A percentile compares a stretch with the other conserved stretches of the same genome.
Conservation (phyloP, 2,113 vertebrate species). For the Oryctolagus cuniculus region mOryCun1.1 NC_091432.1:58738001-58738500, state of each 20-base stretch:
- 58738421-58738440: background rate
- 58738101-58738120: background rate
- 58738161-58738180: background rate
- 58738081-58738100: background rate
- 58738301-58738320: background rate
- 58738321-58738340: background rate
- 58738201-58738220: background rate
- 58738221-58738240: background rate
- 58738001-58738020: background rate
- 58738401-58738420: background rate
- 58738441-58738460: background rate
- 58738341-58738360: background rate
- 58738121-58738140: background rate
- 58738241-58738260: background rate
- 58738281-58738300: background rate
- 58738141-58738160: background rate
- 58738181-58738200: background rate
- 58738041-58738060: background rate
- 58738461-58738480: background rate
- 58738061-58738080: background rate
- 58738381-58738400: background rate
- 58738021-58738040: background rate
- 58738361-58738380: background rate
- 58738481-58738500: background rate
- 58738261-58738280: background rate